phyloP scores from a whole-genome alignment of 2,797 vertebrate species.

The Melanotaenia nigrans region DNA sequence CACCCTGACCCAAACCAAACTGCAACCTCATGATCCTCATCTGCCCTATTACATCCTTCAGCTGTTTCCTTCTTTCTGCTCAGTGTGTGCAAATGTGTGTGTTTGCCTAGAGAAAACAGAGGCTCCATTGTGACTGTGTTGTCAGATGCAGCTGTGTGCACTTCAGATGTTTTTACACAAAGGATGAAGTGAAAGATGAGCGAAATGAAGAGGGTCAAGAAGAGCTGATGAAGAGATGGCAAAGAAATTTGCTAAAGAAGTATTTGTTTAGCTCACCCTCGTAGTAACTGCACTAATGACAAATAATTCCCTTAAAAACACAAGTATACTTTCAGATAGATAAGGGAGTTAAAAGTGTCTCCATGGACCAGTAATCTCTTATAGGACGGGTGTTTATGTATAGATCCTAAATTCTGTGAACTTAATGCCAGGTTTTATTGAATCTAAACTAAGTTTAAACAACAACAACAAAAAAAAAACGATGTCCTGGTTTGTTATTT shows the following conservation, averaged over 20 bases:
- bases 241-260: constrained; percentile 19
- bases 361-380: background rate
- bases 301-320: background rate
- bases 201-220: constrained; percentile 28
- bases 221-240: constrained; percentile 14
- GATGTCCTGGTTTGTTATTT: background rate
- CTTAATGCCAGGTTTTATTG: constrained; percentile 3
- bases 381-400: background rate
- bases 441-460: constrained; percentile 9
- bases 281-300: background rate
- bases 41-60: constrained; percentile 81
- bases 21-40: constrained; percentile 84
- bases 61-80: constrained; percentile 78
- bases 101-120: constrained; percentile 67
- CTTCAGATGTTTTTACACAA: constrained; percentile 73
- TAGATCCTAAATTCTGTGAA: background rate
- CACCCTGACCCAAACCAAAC: constrained; percentile 72
- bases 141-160: constrained; percentile 69
- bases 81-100: constrained; percentile 40
- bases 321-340: background rate
- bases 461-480: too few relatives aligned
- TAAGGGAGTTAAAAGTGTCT: background rate
- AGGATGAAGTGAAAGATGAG: constrained; percentile 62
- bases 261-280: constrained; percentile 13
- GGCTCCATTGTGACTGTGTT: constrained; percentile 61